A percentile compares a stretch with the other conserved stretches of the same genome.
phyloP scores from a whole-genome alignment of 2,888 invertebrate genomes.

The Spodoptera littoralis region DNA sequence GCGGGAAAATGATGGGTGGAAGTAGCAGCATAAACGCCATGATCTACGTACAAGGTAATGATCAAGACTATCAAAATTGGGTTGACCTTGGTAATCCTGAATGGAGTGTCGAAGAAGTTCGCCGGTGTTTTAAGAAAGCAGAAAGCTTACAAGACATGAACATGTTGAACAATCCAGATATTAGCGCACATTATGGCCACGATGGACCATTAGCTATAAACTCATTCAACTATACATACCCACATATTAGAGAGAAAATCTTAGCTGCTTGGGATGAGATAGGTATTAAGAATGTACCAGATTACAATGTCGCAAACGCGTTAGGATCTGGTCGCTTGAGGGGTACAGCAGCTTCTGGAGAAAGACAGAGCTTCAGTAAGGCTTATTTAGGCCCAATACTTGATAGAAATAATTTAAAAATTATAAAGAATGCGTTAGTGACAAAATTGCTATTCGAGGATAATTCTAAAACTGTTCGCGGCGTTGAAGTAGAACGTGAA shows the following conservation, averaged over 20 bases:
- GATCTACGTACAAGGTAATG: constrained; percentile 87
- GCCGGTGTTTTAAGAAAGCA: constrained; percentile 83
- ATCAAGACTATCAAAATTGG: constrained; percentile 86
- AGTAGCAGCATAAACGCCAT: constrained; percentile 88
- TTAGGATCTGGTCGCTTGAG: constrained; percentile 84
- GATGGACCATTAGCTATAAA: constrained; percentile 52
- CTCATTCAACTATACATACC: no score
- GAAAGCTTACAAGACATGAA: constrained; percentile 77
- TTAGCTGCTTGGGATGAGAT: no score
- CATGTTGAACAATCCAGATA: constrained; percentile 51
- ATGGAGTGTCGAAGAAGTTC: constrained; percentile 86
- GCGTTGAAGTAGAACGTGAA: constrained; percentile 21
- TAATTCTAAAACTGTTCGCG: constrained; percentile 25
- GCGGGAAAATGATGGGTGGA: constrained; percentile 90
- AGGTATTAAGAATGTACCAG: constrained; percentile 67
- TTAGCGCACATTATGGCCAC: constrained; percentile 70
- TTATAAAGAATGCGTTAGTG: constrained; percentile 63
- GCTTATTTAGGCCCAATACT: constrained; percentile 75
- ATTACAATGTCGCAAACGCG: constrained; percentile 78
- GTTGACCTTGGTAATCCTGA: constrained; percentile 83
- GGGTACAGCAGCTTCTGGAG: constrained; percentile 82
- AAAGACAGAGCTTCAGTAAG: constrained; percentile 89
- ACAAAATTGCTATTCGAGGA: constrained; percentile 37
- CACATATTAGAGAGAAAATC: no score
- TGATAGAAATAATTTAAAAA: constrained; percentile 67